Evolutionary conservation across 2,797 vertebrate genomes (phyloP), one percentile per base, ranked within the genome.

Genomic region (Propithecus perrieri): DNA sequence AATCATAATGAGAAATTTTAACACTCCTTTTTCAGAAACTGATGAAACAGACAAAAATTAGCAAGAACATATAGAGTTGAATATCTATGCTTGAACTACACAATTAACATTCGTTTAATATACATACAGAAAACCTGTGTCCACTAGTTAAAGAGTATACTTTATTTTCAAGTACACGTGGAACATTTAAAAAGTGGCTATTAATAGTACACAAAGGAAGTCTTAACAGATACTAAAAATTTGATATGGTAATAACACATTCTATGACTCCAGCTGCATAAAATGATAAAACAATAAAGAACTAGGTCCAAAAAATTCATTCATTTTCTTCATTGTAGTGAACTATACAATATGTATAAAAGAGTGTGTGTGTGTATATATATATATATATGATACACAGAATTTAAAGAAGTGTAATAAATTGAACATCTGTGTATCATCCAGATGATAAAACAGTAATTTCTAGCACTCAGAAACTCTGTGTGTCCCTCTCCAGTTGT

Each of bases 161-260:
- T 76, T 95, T 94, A 91, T 90, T 94, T 96, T 95, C 67, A 89
- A 93, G 53, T 63, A 53, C 46, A 90, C n/a, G 30, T 72, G 91
- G 85, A 95, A 67, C 53, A 93, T 94, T 92, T 95, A 71, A 84
- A 86, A 85, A 86, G 67, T 57, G 57, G 57, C 72, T 46, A 50
- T 46, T 92, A 92, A 85, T 59, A 55, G 81, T 61, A 50, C 92
- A 91, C 85, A 81, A 85, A 95, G 63, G 83, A 96, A 59, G n/a
- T 69, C 43, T 94, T 89, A 92, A 89, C 41, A 93, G 92, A 95
- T 7, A 94, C 71, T 94, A 91, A 97, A 90, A 89, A 12, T 86
- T 65, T 93, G 71, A 79, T 89, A 63, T 91, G 78, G 90, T 84
- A 96, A 91, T 88, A 35, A 91, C 30, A 92, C 17, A 91, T 91